A percentile compares a stretch with the other conserved stretches of the same genome.
These are phyloP conservation scores for Drosophila cardini DNA, from an alignment of 1,140 invertebrate genomes.

Conservation along the genomic window DNA sequence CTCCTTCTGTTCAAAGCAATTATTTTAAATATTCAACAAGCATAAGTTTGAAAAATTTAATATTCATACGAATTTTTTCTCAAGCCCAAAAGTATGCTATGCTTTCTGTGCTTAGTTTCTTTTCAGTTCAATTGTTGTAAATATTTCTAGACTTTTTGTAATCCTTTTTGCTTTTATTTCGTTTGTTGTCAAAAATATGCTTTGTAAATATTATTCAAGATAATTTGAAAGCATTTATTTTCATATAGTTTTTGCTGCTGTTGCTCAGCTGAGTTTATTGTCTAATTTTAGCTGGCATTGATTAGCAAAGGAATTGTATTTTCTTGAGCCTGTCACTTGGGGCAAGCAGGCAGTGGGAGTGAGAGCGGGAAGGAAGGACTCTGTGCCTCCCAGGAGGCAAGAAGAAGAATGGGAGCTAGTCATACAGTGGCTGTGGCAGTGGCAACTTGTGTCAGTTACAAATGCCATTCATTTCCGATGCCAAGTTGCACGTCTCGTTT, in stretches of 20 bases:
- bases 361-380: background rate
- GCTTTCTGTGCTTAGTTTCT: no score
- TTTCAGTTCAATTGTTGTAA: no score
- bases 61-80: no score
- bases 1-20: no score
- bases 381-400: background rate
- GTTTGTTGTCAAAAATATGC: background rate
- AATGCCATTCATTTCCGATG: conserved; percentile 77
- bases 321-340: conserved; percentile 30
- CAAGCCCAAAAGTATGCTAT: no score
- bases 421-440: background rate
- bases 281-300: conserved; percentile 33
- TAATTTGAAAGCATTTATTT: conserved; percentile 19
- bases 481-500: conserved; percentile 55
- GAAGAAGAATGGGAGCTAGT: background rate
- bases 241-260: conserved; percentile 1
- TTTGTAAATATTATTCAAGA: background rate
- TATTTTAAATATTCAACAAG: no score
- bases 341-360: background rate
- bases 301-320: conserved; percentile 41
- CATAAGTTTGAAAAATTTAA: no score
- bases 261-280: conserved; percentile 1
- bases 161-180: background rate
- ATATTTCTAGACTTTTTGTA: background rate
- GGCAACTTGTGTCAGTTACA: conserved; percentile 61